Evolutionary conservation across 2,797 vertebrate species (phyloP).

Genomic region (Sebastes itinus): DNA sequence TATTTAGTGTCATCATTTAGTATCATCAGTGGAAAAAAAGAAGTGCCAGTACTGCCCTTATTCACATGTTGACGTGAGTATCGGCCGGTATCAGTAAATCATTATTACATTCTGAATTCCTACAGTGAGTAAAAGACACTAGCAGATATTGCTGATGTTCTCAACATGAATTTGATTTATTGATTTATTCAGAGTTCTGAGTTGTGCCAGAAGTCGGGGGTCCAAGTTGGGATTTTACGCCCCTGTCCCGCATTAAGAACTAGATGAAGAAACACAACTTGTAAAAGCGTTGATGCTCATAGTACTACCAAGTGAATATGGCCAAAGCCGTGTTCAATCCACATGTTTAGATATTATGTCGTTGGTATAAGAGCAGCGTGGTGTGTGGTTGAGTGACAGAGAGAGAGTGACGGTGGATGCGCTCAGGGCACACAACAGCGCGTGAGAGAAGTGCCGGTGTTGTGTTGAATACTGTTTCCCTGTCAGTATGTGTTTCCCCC

Average conservation of each 20-base stretch:
- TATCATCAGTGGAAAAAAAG: background rate
- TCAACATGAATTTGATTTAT: too few relatives aligned
- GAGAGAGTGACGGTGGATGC: background rate
- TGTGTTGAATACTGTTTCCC: too few relatives aligned
- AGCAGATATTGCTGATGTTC: background rate
- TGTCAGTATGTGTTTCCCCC: accelerated
- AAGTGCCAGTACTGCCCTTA: background rate
- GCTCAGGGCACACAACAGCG: too few relatives aligned
- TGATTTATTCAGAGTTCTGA: too few relatives aligned
- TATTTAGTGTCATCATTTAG: background rate
- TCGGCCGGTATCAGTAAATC: background rate
- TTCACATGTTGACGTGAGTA: background rate
- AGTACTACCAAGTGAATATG: background rate
- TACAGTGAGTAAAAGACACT: background rate
- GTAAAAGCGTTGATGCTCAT: background rate
- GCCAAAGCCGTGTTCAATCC: background rate
- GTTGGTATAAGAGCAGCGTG: background rate
- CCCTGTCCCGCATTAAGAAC: background rate
- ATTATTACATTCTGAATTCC: background rate
- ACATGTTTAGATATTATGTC: background rate
- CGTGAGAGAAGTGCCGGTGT: too few relatives aligned
- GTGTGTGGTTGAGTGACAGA: background rate
- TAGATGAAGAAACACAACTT: background rate
- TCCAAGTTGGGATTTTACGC: background rate
- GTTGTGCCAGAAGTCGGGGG: too few relatives aligned